A percentile compares a stretch with the other conserved stretches of the same genome.
These are phyloP conservation scores for Cryptotis parvus DNA, from an alignment of 2,113 vertebrate species.

Conservation along the genomic window DNA sequence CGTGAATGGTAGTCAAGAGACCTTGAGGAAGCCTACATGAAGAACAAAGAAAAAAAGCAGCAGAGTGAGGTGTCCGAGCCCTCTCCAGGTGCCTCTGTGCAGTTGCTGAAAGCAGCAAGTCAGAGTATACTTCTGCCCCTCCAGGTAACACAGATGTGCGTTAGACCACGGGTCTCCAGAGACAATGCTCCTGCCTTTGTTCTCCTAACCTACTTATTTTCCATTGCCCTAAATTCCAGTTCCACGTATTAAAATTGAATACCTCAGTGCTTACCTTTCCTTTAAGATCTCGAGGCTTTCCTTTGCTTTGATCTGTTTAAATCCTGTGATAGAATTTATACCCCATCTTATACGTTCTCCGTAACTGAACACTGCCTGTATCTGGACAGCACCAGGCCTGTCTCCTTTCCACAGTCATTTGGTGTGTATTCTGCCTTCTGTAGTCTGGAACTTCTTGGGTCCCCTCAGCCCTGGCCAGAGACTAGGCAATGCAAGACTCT, in stretches of 20 bases:
- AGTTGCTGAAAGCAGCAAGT: not conserved
- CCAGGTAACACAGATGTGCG: not conserved
- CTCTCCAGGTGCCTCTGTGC: not conserved
- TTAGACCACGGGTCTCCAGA: not conserved
- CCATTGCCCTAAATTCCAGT: not conserved
- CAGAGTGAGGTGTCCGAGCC: fast-evolving
- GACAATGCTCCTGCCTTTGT: not conserved
- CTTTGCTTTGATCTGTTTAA: conserved; percentile 39
- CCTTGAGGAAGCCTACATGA: not conserved
- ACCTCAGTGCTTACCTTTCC: conserved; percentile 2
- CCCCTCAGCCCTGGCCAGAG: not conserved
- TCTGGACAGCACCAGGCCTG: not conserved
- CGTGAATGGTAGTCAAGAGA: not conserved
- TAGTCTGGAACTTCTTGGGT: not conserved
- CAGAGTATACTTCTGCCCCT: not conserved
- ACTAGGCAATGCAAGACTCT: not conserved
- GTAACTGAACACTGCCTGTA: not conserved
- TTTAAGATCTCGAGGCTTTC: not conserved
- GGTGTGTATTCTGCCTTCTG: not conserved
- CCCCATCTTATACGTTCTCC: not conserved
- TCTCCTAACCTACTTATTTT: not conserved
- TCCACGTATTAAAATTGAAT: conserved; percentile 44
- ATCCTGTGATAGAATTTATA: not conserved
- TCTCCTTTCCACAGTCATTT: not conserved
- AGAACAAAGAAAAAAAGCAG: too few relatives aligned